Conservation (phyloP, 2,113 vertebrate genomes). For the Panurus biarmicus region DNA sequence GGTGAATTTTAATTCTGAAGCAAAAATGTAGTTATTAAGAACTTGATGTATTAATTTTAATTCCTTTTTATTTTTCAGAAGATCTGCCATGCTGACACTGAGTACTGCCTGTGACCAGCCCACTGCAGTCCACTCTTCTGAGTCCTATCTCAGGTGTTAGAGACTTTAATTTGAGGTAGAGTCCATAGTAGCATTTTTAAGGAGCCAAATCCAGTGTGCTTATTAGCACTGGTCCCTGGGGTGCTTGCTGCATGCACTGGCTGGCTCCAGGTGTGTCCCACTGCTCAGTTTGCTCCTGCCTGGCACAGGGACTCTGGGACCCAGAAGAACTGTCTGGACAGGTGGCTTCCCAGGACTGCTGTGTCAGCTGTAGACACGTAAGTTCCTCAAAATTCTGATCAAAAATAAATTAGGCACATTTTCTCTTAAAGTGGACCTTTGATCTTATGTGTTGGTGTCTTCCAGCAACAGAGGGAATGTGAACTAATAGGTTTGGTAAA, state of each 20-base stretch:
- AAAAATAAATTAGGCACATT: background rate
- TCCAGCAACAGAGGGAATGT: background rate
- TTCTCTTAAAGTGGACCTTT: background rate
- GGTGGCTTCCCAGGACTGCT: background rate
- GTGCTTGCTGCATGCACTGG: background rate
- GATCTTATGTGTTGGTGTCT: background rate
- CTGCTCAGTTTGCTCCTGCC: background rate
- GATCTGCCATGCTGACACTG: background rate
- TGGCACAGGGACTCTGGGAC: background rate
- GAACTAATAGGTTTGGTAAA: background rate
- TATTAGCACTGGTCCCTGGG: no score
- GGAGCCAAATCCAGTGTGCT: background rate
- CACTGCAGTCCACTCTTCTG: background rate
- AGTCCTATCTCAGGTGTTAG: background rate
- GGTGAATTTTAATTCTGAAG: background rate
- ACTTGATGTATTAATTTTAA: background rate
- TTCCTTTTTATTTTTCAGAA: background rate
- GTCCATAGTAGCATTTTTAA: background rate
- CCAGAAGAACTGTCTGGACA: background rate
- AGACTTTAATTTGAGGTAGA: background rate
- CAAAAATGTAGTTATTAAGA: background rate
- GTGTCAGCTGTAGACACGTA: rapidly evolving
- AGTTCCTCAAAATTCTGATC: background rate
- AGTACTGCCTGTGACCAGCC: background rate
- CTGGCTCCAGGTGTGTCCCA: background rate